Percentiles rank a stretch among this genome's conserved stretches.
These are phyloP conservation scores for Melanophora roralis DNA, from an alignment of 2,888 invertebrate genomes.

Conservation along the genomic window DNA sequence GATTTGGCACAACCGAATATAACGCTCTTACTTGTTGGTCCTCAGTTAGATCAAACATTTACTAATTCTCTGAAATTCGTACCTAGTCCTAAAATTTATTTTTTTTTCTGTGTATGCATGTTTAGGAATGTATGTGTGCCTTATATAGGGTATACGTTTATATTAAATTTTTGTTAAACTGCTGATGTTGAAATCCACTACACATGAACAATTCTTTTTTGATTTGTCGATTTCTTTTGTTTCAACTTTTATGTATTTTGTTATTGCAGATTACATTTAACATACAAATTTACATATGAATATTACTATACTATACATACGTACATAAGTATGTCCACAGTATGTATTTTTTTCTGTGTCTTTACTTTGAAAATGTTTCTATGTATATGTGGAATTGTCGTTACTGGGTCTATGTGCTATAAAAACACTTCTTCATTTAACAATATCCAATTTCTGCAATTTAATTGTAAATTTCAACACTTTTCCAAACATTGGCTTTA, in stretches of 20 bases:
- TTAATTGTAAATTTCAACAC: constrained; percentile 52
- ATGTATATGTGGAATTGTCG: neutral
- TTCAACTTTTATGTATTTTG: constrained; percentile 42
- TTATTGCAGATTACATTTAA: constrained; percentile 22
- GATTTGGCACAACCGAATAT: too few relatives aligned
- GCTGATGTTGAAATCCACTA: constrained; percentile 39
- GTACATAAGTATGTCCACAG: neutral
- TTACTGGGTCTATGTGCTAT: neutral
- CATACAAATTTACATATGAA: neutral
- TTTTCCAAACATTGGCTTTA: constrained; percentile 16
- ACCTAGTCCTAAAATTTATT: too few relatives aligned
- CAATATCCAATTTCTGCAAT: constrained; percentile 33
- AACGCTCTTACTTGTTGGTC: too few relatives aligned
- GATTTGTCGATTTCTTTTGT: constrained; percentile 62
- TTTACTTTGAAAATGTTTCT: neutral
- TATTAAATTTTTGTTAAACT: constrained; percentile 8
- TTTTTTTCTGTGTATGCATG: too few relatives aligned
- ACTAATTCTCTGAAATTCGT: too few relatives aligned
- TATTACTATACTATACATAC: neutral
- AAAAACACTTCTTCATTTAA: constrained; percentile 11
- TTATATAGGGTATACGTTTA: neutral
- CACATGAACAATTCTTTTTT: constrained; percentile 52
- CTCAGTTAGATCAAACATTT: too few relatives aligned
- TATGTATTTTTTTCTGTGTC: neutral
- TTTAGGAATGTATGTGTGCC: neutral